A percentile compares a stretch with the other conserved stretches of the same genome.
These are phyloP conservation scores for Arvicanthis niloticus DNA, from an alignment of 2,113 vertebrate species.

Conservation along the genomic window DNA sequence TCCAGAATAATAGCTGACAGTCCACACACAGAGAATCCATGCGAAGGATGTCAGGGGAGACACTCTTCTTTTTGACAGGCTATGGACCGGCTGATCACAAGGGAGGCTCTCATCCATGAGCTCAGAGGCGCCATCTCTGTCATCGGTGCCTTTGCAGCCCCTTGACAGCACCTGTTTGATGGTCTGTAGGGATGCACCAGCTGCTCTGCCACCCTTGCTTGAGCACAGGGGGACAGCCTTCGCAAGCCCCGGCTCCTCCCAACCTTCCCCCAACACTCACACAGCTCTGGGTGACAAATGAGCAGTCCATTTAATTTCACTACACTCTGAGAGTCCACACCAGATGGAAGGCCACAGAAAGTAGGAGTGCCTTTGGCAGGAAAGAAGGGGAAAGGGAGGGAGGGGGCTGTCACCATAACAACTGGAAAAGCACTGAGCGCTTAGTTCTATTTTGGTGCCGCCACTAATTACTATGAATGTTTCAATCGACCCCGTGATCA, in stretches of 20 bases:
- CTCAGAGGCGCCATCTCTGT: conserved; percentile 28
- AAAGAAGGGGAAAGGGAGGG: conserved; percentile 57
- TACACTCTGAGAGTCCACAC: conserved; percentile 78
- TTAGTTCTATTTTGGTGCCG: conserved; percentile 81
- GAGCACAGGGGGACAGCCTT: conserved; percentile 49
- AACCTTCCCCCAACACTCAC: not conserved
- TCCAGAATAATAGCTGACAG: not conserved
- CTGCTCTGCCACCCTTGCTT: conserved; percentile 77
- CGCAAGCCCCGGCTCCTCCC: not conserved
- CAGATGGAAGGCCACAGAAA: conserved; percentile 85
- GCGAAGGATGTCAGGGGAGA: not conserved
- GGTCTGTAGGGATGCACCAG: conserved; percentile 73
- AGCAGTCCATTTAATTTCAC: conserved; percentile 85
- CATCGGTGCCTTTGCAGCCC: conserved; percentile 53
- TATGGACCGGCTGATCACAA: not conserved
- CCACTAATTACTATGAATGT: conserved; percentile 83
- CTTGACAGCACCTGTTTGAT: conserved; percentile 83
- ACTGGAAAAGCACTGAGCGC: conserved; percentile 78
- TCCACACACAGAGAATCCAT: not conserved
- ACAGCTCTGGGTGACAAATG: conserved; percentile 86
- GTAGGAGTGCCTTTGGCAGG: conserved; percentile 48
- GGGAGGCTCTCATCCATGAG: conserved; percentile 55
- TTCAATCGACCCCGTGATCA: conserved; percentile 75
- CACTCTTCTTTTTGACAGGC: rapidly evolving
- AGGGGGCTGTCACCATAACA: conserved; percentile 85